phyloP scores from a whole-genome alignment of 2,797 vertebrate genomes.

The Xenopus petersii region DNA sequence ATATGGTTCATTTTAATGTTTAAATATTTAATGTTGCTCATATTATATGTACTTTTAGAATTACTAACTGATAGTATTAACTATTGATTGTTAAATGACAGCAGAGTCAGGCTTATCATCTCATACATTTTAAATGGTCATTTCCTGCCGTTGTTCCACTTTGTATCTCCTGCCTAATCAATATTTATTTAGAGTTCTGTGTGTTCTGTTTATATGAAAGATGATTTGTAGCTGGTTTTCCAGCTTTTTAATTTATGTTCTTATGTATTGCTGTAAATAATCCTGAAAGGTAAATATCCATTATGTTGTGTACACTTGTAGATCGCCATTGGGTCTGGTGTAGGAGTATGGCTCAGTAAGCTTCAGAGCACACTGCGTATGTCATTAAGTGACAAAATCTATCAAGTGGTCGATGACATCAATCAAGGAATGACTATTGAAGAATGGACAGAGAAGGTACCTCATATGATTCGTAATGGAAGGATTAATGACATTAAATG shows the following conservation, averaged over 20 bases:
- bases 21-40: too few species aligned
- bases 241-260: neutral
- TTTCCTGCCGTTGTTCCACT: too few species aligned
- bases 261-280: neutral
- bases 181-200: neutral
- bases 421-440: constrained; percentile 42
- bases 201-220: neutral
- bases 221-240: neutral
- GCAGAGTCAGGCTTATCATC: too few species aligned
- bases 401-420: constrained; percentile 29
- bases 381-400: constrained; percentile 33
- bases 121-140: too few species aligned
- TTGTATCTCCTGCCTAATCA: neutral
- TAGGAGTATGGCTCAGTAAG: constrained; percentile 42
- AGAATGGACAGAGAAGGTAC: constrained; percentile 45
- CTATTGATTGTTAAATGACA: too few species aligned
- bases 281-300: neutral
- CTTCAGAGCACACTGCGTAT: constrained; percentile 24
- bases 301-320: neutral
- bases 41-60: too few species aligned
- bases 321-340: constrained; percentile 29
- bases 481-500: too few species aligned
- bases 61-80: too few species aligned
- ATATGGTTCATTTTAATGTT: too few species aligned
- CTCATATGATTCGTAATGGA: neutral